Evolutionary conservation across 2,888 invertebrate genomes (phyloP), one percentile per base, ranked within the genome.

Genomic region (Lysandra bellargus): DNA sequence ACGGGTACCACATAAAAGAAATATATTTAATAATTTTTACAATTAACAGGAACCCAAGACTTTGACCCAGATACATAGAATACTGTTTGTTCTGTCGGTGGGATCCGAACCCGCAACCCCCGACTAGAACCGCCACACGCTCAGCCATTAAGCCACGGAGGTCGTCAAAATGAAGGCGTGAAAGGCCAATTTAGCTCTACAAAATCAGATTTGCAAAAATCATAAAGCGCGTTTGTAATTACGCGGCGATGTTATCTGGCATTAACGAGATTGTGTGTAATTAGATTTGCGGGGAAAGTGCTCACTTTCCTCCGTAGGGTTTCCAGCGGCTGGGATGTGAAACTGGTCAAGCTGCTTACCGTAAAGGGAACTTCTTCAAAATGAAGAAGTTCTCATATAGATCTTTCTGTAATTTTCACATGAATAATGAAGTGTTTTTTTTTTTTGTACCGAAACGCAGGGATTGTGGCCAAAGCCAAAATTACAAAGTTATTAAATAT

Each of bases 241-340:
- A 37, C 9, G 30, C 30, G 17, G 69, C 4, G 12, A 69, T 69
- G 33, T 69, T 33, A 69, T 69, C 33, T 37, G 33, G 30, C 69
- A 69, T 69, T 75, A 75, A 75, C 75, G 5, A 49, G 75, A 75
- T 75, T 75, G 57, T 33, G 30, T 17, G 76, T 76, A 76, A 76
- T 76, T 76, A 76, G 12, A 76, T 76, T 76, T 76, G 57, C 57
- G 33, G 76, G 2, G 76, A 76, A 76, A 76, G 76, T 75, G 75
- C 14, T 37, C 14, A 69, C 69, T 69, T 69, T 37, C 69, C 69
- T 12, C 37, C 33, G 14, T 69, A 37, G 33, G 69, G 69, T 69
- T 69, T 69, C 69, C 37, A 69, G 4, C 69, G 69, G 30, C 69
- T 69, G 69, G 69, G 33, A 69, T 69, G 33, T 69, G 69, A 33